Conservation (phyloP, 2,888 invertebrate genomes). For the Melieria crassipennis region DNA sequence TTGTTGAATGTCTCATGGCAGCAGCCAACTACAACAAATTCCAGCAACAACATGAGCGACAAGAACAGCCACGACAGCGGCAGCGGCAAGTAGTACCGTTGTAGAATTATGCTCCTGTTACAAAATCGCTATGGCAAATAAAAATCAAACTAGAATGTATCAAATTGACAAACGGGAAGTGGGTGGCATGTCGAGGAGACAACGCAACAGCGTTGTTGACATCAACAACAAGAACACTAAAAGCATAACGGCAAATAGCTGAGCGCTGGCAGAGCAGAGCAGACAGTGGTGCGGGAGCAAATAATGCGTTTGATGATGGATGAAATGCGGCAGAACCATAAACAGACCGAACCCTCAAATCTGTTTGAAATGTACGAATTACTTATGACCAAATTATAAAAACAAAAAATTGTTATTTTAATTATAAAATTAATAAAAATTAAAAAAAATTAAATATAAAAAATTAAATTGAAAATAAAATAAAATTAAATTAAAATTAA, state of each 20-base stretch:
- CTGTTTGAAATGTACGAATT: too few relatives aligned
- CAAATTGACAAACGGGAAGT: too few relatives aligned
- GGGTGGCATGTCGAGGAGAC: not conserved
- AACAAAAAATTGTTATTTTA: too few relatives aligned
- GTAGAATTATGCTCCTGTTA: conserved; percentile 33
- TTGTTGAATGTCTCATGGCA: too few relatives aligned
- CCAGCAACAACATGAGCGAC: not conserved
- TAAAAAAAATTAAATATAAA: not conserved
- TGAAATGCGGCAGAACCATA: too few relatives aligned
- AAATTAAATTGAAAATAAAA: conserved; percentile 17
- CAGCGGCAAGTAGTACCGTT: conserved; percentile 28
- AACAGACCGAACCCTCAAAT: too few relatives aligned
- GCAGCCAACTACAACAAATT: not conserved
- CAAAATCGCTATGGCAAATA: conserved; percentile 18
- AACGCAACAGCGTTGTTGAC: not conserved
- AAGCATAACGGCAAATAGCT: not conserved
- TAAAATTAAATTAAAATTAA: not conserved
- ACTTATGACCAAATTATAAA: too few relatives aligned
- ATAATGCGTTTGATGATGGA: too few relatives aligned
- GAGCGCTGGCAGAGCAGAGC: not conserved
- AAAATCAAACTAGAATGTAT: not conserved
- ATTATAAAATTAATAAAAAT: not conserved
- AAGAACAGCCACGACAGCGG: not conserved
- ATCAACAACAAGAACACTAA: not conserved
- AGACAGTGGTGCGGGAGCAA: not conserved